A percentile compares a stretch with the other conserved stretches of the same genome.
Conservation (phyloP, 2,888 invertebrate species). For the Lomographa bimaculata region DNA sequence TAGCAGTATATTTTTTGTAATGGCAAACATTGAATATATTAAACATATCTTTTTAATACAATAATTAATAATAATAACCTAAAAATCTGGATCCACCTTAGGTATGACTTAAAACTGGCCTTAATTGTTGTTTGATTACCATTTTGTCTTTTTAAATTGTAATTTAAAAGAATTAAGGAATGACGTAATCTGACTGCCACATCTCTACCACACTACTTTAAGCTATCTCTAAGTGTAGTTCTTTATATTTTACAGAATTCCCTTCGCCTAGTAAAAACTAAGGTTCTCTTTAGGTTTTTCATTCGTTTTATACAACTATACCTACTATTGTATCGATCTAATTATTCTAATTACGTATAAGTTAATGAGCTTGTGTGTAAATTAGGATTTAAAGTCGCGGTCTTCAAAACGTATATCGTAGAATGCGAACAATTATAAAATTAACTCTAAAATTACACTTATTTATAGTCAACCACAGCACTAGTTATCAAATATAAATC, state of each 20-base stretch:
- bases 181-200: conserved; percentile 41
- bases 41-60: neutral
- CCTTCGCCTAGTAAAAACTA: conserved; percentile 72
- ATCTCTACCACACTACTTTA: conserved; percentile 60
- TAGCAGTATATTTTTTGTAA: no score
- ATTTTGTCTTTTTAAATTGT: conserved; percentile 7
- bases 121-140: conserved; percentile 4
- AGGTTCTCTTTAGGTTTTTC: conserved; percentile 79
- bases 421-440: conserved; percentile 48
- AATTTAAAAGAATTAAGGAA: conserved; percentile 8
- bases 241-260: conserved; percentile 73
- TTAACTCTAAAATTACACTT: conserved; percentile 29
- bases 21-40: no score
- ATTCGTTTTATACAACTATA: conserved; percentile 82
- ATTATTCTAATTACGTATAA: conserved; percentile 69
- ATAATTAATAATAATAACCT: neutral
- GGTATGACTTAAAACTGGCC: conserved; percentile 1
- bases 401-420: conserved; percentile 48
- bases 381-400: conserved; percentile 53
- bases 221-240: conserved; percentile 81
- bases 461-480: conserved; percentile 9
- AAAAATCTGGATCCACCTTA: conserved; percentile 3
- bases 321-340: conserved; percentile 70
- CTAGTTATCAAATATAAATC: conserved; percentile 1
- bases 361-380: conserved; percentile 81